Evolutionary conservation across 2,113 vertebrate genomes (phyloP), one percentile per base, ranked within the genome.

Genomic region (Macaca fascicularis): DNA sequence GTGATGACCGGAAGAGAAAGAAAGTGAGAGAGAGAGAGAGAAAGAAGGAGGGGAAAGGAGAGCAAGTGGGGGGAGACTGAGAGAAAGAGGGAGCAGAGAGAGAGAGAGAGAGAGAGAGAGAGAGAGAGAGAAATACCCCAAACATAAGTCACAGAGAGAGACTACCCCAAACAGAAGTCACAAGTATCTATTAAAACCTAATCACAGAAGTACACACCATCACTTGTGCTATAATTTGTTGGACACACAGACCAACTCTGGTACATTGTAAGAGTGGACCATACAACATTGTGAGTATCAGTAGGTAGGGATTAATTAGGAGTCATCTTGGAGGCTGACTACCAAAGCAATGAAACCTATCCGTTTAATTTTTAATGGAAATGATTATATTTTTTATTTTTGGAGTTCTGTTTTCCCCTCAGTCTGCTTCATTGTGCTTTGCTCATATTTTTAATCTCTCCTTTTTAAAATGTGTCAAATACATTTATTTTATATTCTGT

Each of bases 321-420:
- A 32, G 35, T 19, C 38, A 52, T 93, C 8, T 59, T 38, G 45
- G 40, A 92, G 45, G 3, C 48, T 94, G 48, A 0, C 6, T 89
- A 52, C 30, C 64, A 69, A 3, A 78, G 38, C 3, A 67, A 22
- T 64, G 25, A 88, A 93, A 88, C 1, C 11, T n/a, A 61, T 48
- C 5, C 20, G 40, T 14, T 79, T 25, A 52, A 19, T 22, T 52
- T 82, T 59, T 93, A 59, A 69, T 55, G 61, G 5, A 45, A 75
- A 93, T 52, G 2, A 74, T 80, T 72, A 30, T 43, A 48, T 59
- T 64, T 96, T 97, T 92, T 11, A 92, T 74, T 89, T 90, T 17
- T 83, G 43, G 40, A 35, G n/a, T 0, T 16, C 38, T 86, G 2
- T 23, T 91, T 59, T 43, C 22, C 3, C 30, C n/a, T 32, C n/a